Base-by-base conservation (phyloP, 1,140 invertebrate species). In the Andricus grossulariae region DNA sequence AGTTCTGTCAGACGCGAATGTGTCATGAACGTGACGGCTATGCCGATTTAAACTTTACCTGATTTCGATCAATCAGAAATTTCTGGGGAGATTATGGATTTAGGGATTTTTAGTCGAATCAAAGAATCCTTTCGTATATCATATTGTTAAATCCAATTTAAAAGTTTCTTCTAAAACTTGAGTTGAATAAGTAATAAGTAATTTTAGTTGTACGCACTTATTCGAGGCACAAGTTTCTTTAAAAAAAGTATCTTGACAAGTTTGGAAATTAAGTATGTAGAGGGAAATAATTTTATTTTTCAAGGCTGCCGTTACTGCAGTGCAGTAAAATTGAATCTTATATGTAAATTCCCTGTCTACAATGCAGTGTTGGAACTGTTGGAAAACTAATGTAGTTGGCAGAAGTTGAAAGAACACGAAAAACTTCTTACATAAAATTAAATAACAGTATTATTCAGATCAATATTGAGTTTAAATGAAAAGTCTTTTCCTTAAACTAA, bases 391-490 rank as follows among this genome's bases (percentile, higher is more conserved):
- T 45, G 39, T 45, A 45, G 39, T 45, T 45, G 39, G 8, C 6
- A 45, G 10, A 11, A 45, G 54, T 7, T 55, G 54, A 5, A 55
- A 55, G 18, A 18, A 11, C n/a, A 18, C 21, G n/a, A 11, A 55
- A 55, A 55, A 19, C 54, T 55, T 55, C 10, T 45, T 45, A 2
- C 7, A 0, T 45, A 45, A 45, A 45, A 45, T 10, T 10, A 11
- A 45, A 11, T 55, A 54, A 4, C 10, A 54, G 6, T 10, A 54
- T 18, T 54, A 19, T 54, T 54, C 2, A 54, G n/a, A n/a, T 54
- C 52, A n/a, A 19, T 54, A n/a, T 19, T 19, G 60, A 19, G 45
- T 25, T 52, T 25, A 39, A 70, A 75, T 60, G 50, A 79, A 81
- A 78, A 77, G 74, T 32, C 18, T 71, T 45, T 72, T 52, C 60